phyloP scores from a whole-genome alignment of 1,140 invertebrate genomes.

The Anoplophora glabripennis region DNA sequence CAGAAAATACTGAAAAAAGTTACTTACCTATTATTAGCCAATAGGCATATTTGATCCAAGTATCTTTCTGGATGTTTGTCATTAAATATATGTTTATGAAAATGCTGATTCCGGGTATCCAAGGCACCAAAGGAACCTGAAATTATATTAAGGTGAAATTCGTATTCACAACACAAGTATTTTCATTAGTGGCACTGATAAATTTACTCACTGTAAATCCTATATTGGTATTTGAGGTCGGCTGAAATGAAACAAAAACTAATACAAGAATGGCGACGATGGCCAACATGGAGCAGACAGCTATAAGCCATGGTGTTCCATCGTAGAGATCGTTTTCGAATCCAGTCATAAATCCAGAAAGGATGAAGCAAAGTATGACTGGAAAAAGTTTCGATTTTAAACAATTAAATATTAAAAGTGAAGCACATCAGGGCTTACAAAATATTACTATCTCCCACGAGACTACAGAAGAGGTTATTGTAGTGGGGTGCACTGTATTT shows the following conservation, averaged over 20 bases:
- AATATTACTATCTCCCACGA: slow-evolving; percentile 55
- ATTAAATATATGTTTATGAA: slow-evolving; percentile 80
- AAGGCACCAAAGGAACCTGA: slow-evolving; percentile 76
- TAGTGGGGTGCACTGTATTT: slow-evolving; percentile 49
- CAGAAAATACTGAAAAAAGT: not conserved
- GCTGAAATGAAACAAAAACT: slow-evolving; percentile 34
- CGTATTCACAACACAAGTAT: not conserved
- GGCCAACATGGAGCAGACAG: slow-evolving; percentile 18
- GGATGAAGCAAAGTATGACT: slow-evolving; percentile 35
- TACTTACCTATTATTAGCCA: slow-evolving; percentile 68
- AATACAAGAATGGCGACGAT: slow-evolving; percentile 30
- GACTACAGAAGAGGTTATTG: slow-evolving; percentile 54
- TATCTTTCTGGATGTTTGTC: slow-evolving; percentile 69
- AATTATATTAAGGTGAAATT: slow-evolving; percentile 31
- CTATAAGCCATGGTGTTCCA: slow-evolving; percentile 32
- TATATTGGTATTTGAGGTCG: slow-evolving; percentile 30
- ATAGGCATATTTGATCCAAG: slow-evolving; percentile 76
- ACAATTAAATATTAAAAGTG: not conserved
- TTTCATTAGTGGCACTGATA: not conserved
- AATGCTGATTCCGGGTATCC: slow-evolving; percentile 73
- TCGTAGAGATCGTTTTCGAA: slow-evolving; percentile 36
- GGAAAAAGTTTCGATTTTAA: slow-evolving; percentile 28
- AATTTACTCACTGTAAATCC: slow-evolving; percentile 33
- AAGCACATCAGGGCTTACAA: slow-evolving; percentile 30
- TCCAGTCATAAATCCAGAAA: slow-evolving; percentile 32